These are phyloP conservation scores for Listronotus oregonensis DNA, from an alignment of 1,140 invertebrate genomes.

Conservation along the genomic window DNA sequence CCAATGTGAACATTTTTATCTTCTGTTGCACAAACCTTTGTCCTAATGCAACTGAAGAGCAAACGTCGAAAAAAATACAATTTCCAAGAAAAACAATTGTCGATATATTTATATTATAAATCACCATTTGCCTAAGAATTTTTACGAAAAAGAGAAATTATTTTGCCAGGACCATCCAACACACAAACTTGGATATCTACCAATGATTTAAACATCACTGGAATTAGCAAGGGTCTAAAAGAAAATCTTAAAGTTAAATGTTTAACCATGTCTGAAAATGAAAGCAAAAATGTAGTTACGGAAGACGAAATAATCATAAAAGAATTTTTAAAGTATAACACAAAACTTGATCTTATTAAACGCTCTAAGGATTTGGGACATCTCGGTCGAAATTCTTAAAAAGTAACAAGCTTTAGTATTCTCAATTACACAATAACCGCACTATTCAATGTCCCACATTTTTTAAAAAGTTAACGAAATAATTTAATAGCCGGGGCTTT, in stretches of 20 bases:
- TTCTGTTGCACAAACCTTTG: too few species aligned
- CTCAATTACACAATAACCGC: slow-evolving; percentile 23
- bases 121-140: too few species aligned
- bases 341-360: slow-evolving; percentile 32
- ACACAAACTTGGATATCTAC: too few species aligned
- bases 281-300: slow-evolving; percentile 24
- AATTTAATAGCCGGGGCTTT: slow-evolving; percentile 24
- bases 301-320: slow-evolving; percentile 40
- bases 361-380: slow-evolving; percentile 35
- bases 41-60: too few species aligned
- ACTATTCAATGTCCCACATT: slow-evolving; percentile 31
- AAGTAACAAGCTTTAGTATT: slow-evolving; percentile 35
- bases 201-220: slow-evolving; percentile 13
- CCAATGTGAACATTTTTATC: too few species aligned
- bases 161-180: too few species aligned
- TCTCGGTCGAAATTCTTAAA: slow-evolving; percentile 13
- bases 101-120: too few species aligned
- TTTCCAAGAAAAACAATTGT: too few species aligned
- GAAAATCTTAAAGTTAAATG: slow-evolving; percentile 21
- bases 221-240: slow-evolving; percentile 15
- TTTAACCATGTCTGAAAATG: slow-evolving; percentile 6
- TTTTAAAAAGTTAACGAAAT: slow-evolving; percentile 35
- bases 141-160: too few species aligned
- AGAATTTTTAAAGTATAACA: slow-evolving; percentile 25
- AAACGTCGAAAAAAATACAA: too few species aligned